Conservation (phyloP, 2,888 invertebrate genomes). For the Ornithoptera alexandrae region DNA sequence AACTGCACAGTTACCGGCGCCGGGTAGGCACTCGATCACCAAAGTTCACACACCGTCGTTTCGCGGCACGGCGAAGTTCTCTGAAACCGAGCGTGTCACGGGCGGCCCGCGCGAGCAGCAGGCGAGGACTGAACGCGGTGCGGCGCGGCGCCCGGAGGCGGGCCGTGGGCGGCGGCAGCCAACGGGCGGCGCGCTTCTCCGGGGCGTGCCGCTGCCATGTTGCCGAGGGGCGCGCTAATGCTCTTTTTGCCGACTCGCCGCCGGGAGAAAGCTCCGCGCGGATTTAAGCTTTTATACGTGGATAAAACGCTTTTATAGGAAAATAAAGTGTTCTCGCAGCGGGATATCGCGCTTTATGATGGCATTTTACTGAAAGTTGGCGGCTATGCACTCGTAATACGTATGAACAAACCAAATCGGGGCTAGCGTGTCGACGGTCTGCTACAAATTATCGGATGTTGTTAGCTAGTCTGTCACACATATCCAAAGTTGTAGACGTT, state of each 20-base stretch:
- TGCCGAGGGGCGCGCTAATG: constrained; percentile 73
- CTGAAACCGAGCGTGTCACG: constrained; percentile 21
- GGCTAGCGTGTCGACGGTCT: constrained; percentile 44
- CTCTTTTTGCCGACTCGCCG: constrained; percentile 74
- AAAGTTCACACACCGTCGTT: constrained; percentile 33
- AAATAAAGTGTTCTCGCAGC: constrained; percentile 78
- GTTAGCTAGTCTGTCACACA: background rate
- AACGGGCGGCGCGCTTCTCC: constrained; percentile 39
- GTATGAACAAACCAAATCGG: constrained; percentile 62
- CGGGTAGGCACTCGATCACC: constrained; percentile 33
- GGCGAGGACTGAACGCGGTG: constrained; percentile 49
- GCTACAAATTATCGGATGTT: background rate
- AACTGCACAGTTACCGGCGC: constrained; percentile 30
- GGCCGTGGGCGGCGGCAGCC: constrained; percentile 41
- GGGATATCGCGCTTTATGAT: constrained; percentile 76
- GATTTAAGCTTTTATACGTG: constrained; percentile 80
- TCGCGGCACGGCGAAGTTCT: constrained; percentile 17
- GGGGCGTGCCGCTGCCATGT: constrained; percentile 43
- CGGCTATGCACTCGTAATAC: constrained; percentile 69
- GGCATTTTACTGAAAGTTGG: constrained; percentile 75
- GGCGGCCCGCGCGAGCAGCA: constrained; percentile 42
- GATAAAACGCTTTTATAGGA: constrained; percentile 79
- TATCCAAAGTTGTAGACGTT: background rate
- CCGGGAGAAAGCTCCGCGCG: constrained; percentile 76
- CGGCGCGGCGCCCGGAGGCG: constrained; percentile 42